A percentile compares a stretch with the other conserved stretches of the same genome.
Conservation (phyloP, 2,888 invertebrate genomes). For the Buathra laborator region DNA sequence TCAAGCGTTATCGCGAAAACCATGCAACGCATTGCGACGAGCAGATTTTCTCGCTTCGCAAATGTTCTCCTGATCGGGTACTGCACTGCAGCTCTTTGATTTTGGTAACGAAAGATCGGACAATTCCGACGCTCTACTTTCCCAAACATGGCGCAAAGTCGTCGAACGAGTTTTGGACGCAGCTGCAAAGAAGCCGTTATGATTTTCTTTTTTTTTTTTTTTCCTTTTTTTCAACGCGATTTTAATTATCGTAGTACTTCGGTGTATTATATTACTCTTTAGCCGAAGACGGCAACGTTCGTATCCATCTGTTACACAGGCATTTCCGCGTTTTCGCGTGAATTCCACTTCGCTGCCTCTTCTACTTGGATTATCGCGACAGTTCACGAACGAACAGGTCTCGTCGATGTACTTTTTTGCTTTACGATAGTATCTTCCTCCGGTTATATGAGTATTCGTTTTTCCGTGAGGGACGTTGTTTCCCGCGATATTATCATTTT, state of each 20-base stretch:
- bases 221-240: background rate
- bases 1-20: conserved; percentile 74
- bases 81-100: conserved; percentile 73
- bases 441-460: background rate
- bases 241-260: background rate
- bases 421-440: conserved; percentile 47
- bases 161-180: conserved; percentile 72
- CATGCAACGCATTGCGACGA: conserved; percentile 58
- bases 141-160: conserved; percentile 59
- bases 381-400: conserved; percentile 67
- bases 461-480: conserved; percentile 23
- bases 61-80: conserved; percentile 69
- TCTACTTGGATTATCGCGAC: conserved; percentile 69
- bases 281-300: conserved; percentile 57
- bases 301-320: conserved; percentile 16
- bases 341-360: conserved; percentile 68
- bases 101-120: conserved; percentile 67
- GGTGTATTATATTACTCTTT: conserved; percentile 55
- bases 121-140: conserved; percentile 42
- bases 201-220: conserved; percentile 5
- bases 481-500: conserved; percentile 6
- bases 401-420: conserved; percentile 40
- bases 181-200: conserved; percentile 70
- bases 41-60: conserved; percentile 67
- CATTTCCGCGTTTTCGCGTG: conserved; percentile 51